A percentile compares a stretch with the other conserved stretches of the same genome.
Evolutionary conservation across 1,140 invertebrate species (phyloP).

Genomic region (Pseudomyrmex pallidus): DNA sequence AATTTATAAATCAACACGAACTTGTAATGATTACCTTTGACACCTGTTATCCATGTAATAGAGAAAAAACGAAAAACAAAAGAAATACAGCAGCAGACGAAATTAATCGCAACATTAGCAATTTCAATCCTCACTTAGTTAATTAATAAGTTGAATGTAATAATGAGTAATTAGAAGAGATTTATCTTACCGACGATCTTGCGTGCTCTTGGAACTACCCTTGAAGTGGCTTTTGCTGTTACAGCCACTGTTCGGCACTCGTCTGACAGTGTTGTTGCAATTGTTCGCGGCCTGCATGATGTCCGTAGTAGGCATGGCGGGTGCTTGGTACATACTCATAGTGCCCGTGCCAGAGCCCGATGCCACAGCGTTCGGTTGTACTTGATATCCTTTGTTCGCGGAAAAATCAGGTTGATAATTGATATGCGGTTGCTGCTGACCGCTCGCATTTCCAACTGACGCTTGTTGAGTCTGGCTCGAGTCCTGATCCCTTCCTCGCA

Average conservation of each 20-base stretch:
- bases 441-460: conserved; percentile 38
- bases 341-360: conserved; percentile 18
- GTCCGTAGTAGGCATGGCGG: conserved; percentile 74
- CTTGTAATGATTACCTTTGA: not conserved
- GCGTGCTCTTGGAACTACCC: conserved; percentile 76
- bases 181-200: conserved; percentile 79
- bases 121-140: no score
- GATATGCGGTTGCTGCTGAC: conserved; percentile 63
- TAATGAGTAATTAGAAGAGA: not conserved
- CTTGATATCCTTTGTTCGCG: conserved; percentile 79
- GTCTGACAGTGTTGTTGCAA: conserved; percentile 67
- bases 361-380: conserved; percentile 72
- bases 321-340: conserved; percentile 70
- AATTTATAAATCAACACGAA: not conserved
- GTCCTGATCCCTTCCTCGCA: conserved; percentile 84
- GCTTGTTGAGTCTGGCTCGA: no score
- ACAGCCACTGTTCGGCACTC: conserved; percentile 80
- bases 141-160: not conserved
- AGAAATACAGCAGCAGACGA: no score
- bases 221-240: conserved; percentile 83
- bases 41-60: not conserved
- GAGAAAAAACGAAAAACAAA: no score
- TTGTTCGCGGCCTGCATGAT: conserved; percentile 73
- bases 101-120: no score
- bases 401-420: conserved; percentile 75